phyloP scores from a whole-genome alignment of 2,888 invertebrate species.

The Melangyna quadrimaculata region DNA sequence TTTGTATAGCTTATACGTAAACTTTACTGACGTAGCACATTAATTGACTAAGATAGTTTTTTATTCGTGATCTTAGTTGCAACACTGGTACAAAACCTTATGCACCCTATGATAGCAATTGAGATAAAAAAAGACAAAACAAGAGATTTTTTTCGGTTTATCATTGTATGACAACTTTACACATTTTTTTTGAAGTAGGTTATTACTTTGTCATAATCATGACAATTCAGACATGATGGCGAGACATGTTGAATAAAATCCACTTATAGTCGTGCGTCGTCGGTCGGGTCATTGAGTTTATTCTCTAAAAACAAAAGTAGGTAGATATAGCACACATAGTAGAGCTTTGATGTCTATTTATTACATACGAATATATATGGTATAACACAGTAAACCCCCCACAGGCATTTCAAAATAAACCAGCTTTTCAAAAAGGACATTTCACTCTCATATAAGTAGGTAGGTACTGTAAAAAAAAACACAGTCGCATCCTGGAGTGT shows the following conservation, averaged over 20 bases:
- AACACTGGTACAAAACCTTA: neutral
- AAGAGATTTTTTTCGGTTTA: neutral
- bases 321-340: conserved; percentile 19
- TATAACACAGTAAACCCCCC: neutral
- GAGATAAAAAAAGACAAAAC: neutral
- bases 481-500: conserved; percentile 20
- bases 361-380: neutral
- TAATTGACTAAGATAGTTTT: no score
- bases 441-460: neutral
- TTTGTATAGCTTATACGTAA: no score
- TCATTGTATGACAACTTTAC: neutral
- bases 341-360: neutral
- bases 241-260: conserved; percentile 46
- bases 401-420: neutral
- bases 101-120: neutral
- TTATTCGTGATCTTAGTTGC: no score
- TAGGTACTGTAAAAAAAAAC: conserved; percentile 20
- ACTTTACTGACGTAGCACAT: no score
- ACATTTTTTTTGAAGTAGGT: conserved; percentile 25
- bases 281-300: conserved; percentile 13
- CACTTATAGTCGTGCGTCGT: conserved; percentile 20
- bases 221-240: conserved; percentile 62
- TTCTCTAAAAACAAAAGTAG: no score
- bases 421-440: conserved; percentile 6
- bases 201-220: conserved; percentile 36